Conservation (phyloP, 2,797 vertebrate species). For the Enteromius unitaeniatus region DNA sequence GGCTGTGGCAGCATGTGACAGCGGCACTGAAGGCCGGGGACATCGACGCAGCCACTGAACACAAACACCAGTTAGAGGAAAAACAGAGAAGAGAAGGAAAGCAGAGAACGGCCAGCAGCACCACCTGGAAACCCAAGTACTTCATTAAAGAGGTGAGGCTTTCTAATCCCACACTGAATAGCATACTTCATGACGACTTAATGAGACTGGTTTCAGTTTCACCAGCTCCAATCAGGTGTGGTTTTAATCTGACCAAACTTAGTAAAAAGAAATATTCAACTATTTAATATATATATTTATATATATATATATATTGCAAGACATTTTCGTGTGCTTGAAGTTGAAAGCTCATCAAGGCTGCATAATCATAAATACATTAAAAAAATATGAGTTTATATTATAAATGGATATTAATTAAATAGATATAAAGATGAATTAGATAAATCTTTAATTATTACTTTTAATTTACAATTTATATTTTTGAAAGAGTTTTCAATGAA, state of each 20-base stretch:
- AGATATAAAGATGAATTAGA: too few species aligned
- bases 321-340: not conserved
- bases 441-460: too few species aligned
- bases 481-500: too few species aligned
- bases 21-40: conserved; percentile 83
- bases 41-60: conserved; percentile 85
- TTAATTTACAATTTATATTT: too few species aligned
- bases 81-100: conserved; percentile 85
- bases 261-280: not conserved
- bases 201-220: not conserved
- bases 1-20: conserved; percentile 90
- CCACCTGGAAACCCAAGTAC: conserved; percentile 85
- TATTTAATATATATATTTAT: too few species aligned
- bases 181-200: not conserved
- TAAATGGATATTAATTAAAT: not conserved
- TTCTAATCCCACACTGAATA: not conserved
- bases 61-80: conserved; percentile 89
- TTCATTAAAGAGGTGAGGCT: conserved; percentile 89
- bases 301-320: too few species aligned
- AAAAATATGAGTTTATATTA: not conserved
- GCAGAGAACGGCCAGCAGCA: conserved; percentile 75
- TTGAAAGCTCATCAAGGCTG: not conserved
- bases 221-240: not conserved
- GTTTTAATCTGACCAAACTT: not conserved
- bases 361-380: not conserved